Base-by-base conservation (phyloP, 2,797 vertebrate species). In the Sardinella longiceps region DNA sequence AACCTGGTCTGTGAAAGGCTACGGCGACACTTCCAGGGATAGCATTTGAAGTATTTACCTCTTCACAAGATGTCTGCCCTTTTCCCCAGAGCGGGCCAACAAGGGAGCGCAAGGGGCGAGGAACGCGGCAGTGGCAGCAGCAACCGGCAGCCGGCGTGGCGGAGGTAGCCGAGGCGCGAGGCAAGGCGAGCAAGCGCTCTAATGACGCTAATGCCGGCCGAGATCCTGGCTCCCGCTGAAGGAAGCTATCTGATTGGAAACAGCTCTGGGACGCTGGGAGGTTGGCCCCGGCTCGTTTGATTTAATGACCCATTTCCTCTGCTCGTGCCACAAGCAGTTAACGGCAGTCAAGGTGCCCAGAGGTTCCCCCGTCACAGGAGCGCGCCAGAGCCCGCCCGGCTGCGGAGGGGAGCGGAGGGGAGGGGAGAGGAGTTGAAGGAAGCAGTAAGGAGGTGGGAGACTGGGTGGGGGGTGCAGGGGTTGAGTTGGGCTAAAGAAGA, bases 261-360 rank as follows among this genome's bases (percentile, higher is more conserved):
- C 95, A 95, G 94, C 94, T 94, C 93, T 93, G 93, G 94, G 94
- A 91, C 94, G 92, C 93, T 90, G 91, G 93, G 93, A 93, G 93
- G 93, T 88, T 89, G 91, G 93, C 93, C 94, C 92, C 90, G 91
- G 93, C 93, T 95, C 91, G 92, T 94, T 95, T 94, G 91, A 95
- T 95, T 95, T 96, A 96, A 96, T 95, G 94, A 95, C 94, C 94
- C 94, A 94, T 95, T 96, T 96, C 94, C 94, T 95, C 92, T 90
- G 92, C 93, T 94, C 92, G 91, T 94, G 94, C 95, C 95, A 94
- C 94, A 93, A 93, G 95, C 93, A 95, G 94, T 95, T 96, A 95
- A 95, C 91, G 92, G 94, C 94, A 95, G 94, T 95, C 93, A 94
- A 94, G 95, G 94, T 96, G 93, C 94, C 94, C 92, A 94, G 94